Evolutionary conservation across 2,113 vertebrate genomes (phyloP).

Genomic region (Coptodon rendalli): DNA sequence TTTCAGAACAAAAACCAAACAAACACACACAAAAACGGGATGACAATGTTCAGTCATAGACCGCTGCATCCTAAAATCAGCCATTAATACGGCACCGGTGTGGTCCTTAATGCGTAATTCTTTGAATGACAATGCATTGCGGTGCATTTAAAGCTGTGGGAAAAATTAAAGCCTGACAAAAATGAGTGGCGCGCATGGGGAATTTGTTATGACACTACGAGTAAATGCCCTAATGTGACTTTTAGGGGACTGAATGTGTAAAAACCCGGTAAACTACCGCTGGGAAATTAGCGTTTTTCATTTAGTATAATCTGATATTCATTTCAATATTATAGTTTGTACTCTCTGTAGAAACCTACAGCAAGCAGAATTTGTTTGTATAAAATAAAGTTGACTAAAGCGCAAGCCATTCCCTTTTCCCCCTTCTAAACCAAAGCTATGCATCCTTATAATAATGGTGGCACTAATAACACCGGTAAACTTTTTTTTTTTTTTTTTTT

Average conservation of each 20-base stretch:
- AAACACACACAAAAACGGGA: neutral
- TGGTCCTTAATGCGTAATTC: neutral
- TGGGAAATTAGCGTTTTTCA: neutral
- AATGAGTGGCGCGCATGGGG: neutral
- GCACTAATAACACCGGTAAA: neutral
- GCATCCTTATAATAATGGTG: neutral
- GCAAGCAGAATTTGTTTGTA: neutral
- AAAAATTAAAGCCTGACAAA: neutral
- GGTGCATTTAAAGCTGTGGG: neutral
- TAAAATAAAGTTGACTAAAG: neutral
- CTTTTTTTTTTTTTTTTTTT: neutral
- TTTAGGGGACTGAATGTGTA: neutral
- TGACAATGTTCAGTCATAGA: neutral
- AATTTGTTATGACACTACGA: constrained; percentile 15
- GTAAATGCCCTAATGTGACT: neutral
- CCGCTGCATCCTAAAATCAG: neutral
- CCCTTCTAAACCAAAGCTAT: neutral
- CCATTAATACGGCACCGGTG: neutral
- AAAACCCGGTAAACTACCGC: constrained; percentile 4
- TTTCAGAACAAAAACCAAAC: neutral
- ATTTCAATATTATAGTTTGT: neutral
- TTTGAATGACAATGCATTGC: neutral
- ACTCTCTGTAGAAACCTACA: neutral
- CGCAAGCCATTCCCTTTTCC: neutral
- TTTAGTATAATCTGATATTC: neutral